Conservation (phyloP, 2,797 vertebrate species). For the Champsocephalus gunnari region DNA sequence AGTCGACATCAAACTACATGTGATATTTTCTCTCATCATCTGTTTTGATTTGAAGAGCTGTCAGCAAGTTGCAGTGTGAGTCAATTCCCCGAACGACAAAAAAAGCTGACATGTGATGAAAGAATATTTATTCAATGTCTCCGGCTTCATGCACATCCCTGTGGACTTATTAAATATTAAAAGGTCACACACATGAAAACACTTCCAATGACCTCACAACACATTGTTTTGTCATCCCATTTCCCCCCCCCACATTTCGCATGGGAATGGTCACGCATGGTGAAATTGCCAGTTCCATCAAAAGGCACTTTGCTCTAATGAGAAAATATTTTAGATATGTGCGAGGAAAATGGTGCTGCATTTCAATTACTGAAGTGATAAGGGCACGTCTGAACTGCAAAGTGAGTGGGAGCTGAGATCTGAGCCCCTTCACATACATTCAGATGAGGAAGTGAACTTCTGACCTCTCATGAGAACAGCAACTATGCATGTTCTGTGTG, state of each 20-base stretch:
- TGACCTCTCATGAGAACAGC: neutral
- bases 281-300: conserved; percentile 38
- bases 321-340: conserved; percentile 56
- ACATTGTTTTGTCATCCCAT: neutral
- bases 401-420: conserved; percentile 32
- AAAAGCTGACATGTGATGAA: neutral
- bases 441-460: conserved; percentile 17
- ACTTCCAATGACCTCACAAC: conserved; percentile 14
- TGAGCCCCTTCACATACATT: conserved; percentile 16
- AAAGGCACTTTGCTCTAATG: conserved; percentile 57
- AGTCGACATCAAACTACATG: neutral
- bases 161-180: conserved; percentile 19
- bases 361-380: conserved; percentile 51
- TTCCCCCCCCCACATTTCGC: neutral
- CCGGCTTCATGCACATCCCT: neutral
- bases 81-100: conserved; percentile 12
- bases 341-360: conserved; percentile 45
- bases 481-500: neutral
- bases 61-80: neutral
- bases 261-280: conserved; percentile 26
- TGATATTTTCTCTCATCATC: conserved; percentile 10
- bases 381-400: conserved; percentile 27
- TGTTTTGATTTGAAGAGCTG: neutral
- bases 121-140: neutral
- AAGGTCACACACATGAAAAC: conserved; percentile 9